Percentiles rank a stretch among this genome's conserved stretches.
phyloP scores from a whole-genome alignment of 1,140 invertebrate species.

The Heliconius congener region DNA sequence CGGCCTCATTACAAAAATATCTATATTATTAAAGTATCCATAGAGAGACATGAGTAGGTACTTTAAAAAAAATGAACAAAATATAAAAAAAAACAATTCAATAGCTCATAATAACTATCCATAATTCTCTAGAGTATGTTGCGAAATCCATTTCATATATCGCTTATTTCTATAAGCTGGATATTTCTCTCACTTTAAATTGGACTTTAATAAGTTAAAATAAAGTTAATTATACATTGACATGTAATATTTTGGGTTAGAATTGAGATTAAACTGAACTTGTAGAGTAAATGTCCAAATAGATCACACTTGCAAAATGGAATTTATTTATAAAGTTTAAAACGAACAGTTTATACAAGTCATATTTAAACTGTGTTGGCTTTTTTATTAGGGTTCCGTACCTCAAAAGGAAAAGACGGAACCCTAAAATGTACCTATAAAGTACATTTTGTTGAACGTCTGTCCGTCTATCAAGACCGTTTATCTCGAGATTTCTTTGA shows the following conservation, averaged over 20 bases:
- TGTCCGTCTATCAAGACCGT: too few relatives aligned
- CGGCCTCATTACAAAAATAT: not conserved
- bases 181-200: not conserved
- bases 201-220: not conserved
- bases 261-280: not conserved
- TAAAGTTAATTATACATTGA: not conserved
- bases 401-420: too few relatives aligned
- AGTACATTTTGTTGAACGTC: too few relatives aligned
- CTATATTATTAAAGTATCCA: not conserved
- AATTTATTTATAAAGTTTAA: not conserved
- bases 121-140: not conserved
- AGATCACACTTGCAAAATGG: not conserved
- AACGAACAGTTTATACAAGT: too few relatives aligned
- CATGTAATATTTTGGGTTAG: not conserved
- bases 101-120: not conserved
- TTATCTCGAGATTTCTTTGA: too few relatives aligned
- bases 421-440: too few relatives aligned
- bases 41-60: not conserved
- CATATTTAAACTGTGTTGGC: too few relatives aligned
- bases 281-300: not conserved
- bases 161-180: not conserved
- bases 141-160: not conserved
- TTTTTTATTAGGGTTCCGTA: too few relatives aligned
- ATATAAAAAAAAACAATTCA: not conserved
- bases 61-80: not conserved